Evolutionary conservation across 2,888 invertebrate genomes (phyloP).

Genomic region (Chaetoderma sp.): DNA sequence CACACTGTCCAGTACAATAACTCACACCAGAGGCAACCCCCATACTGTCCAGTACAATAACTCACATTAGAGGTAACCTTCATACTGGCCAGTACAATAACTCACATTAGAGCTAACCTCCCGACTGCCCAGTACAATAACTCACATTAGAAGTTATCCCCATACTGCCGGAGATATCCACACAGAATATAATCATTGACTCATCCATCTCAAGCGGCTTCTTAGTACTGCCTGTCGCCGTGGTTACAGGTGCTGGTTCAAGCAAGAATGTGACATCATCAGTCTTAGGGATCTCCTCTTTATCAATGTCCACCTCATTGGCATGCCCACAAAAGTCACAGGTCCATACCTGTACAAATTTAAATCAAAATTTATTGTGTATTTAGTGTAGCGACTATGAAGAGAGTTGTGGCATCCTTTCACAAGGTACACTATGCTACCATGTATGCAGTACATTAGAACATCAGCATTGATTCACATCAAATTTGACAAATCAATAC

Average conservation of each 20-base stretch:
- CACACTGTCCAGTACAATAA: too few species aligned
- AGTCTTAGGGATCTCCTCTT: constrained; percentile 59
- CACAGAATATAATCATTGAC: constrained; percentile 64
- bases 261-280: constrained; percentile 65
- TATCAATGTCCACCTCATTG: constrained; percentile 56
- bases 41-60: too few species aligned
- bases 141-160: constrained; percentile 65
- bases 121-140: too few species aligned
- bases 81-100: too few species aligned
- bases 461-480: not conserved
- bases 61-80: too few species aligned
- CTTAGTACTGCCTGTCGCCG: constrained; percentile 53
- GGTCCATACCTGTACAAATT: constrained; percentile 51
- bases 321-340: constrained; percentile 62
- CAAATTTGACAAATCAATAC: too few species aligned
- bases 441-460: too few species aligned
- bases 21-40: too few species aligned
- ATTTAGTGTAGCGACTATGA: too few species aligned
- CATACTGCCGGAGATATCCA: constrained; percentile 68
- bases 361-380: not conserved
- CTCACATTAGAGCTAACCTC: too few species aligned
- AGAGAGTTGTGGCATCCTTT: too few species aligned
- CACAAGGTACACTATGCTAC: too few species aligned
- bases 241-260: constrained; percentile 58
- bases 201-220: constrained; percentile 57